Evolutionary conservation across 92 coral and sea anemone species (phyloP).

Genomic region (Parazoanthus atlanticus): DNA sequence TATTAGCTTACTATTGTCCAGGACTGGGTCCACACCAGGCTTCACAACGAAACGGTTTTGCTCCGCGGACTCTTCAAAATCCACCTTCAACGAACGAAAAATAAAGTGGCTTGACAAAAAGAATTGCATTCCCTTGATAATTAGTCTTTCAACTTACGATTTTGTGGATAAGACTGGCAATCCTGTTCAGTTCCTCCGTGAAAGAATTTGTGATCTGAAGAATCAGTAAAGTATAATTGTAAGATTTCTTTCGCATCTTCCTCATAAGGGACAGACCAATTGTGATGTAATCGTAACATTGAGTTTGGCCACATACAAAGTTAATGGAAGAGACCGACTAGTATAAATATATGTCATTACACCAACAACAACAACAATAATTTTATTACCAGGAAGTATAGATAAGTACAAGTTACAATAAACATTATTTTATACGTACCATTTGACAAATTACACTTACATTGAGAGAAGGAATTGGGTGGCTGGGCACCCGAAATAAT

Average conservation of each 20-base stretch:
- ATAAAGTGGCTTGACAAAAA: not conserved
- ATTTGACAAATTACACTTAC: no score
- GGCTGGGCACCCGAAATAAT: no score
- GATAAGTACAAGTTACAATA: no score
- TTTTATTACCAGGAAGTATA: no score
- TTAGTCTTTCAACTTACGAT: conserved; percentile 68
- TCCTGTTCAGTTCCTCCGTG: conserved; percentile 88
- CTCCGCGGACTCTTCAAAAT: conserved; percentile 91
- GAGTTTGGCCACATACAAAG: not conserved
- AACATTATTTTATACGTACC: no score
- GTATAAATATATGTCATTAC: no score
- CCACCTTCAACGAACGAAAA: conserved; percentile 60
- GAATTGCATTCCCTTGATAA: not conserved
- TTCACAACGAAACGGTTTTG: conserved; percentile 98
- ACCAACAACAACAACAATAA: no score
- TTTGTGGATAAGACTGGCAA: conserved; percentile 88
- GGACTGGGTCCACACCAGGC: conserved; percentile 95
- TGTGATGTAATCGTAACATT: not conserved
- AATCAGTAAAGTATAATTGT: not conserved
- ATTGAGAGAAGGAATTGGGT: no score
- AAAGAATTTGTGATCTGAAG: conserved; percentile 71
- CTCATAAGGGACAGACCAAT: not conserved
- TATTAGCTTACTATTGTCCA: conserved; percentile 84
- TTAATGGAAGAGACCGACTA: not conserved
- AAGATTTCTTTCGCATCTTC: not conserved